These are phyloP conservation scores for Habropoda laboriosa DNA, from an alignment of 1,140 invertebrate genomes.

Conservation along the genomic window DNA sequence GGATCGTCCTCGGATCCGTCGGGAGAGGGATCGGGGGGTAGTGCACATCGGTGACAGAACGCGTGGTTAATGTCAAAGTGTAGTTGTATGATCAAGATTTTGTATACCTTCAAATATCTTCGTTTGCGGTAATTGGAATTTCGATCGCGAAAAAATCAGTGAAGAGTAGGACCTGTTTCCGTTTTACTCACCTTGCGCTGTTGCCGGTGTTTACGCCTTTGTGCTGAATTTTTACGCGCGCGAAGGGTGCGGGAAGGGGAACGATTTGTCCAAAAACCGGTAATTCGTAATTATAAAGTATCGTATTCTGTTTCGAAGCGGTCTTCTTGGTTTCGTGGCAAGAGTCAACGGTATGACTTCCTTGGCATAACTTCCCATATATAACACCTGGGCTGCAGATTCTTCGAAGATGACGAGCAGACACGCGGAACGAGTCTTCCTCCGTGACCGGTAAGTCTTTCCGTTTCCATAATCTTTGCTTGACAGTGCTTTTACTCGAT, in stretches of 20 bases:
- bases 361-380: constrained; percentile 45
- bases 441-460: constrained; percentile 41
- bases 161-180: constrained; percentile 25
- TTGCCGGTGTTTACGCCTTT: constrained; percentile 41
- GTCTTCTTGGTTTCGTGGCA: constrained; percentile 35
- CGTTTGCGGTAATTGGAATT: not conserved
- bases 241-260: not conserved
- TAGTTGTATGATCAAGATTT: not conserved
- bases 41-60: constrained; percentile 49
- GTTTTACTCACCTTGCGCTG: constrained; percentile 21
- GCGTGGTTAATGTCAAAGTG: constrained; percentile 44
- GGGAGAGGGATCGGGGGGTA: constrained; percentile 6
- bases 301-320: constrained; percentile 32
- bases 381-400: constrained; percentile 34
- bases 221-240: constrained; percentile 28
- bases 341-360: constrained; percentile 36
- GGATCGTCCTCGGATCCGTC: constrained; percentile 33
- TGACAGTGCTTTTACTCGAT: constrained; percentile 30
- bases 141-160: not conserved
- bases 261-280: not conserved
- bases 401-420: constrained; percentile 54
- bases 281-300: not conserved
- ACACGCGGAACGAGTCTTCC: constrained; percentile 40
- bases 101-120: too few species aligned
- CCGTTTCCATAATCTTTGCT: constrained; percentile 9